Base-by-base conservation (phyloP, 2,888 invertebrate genomes). In the Invenusta paracnida region DNA sequence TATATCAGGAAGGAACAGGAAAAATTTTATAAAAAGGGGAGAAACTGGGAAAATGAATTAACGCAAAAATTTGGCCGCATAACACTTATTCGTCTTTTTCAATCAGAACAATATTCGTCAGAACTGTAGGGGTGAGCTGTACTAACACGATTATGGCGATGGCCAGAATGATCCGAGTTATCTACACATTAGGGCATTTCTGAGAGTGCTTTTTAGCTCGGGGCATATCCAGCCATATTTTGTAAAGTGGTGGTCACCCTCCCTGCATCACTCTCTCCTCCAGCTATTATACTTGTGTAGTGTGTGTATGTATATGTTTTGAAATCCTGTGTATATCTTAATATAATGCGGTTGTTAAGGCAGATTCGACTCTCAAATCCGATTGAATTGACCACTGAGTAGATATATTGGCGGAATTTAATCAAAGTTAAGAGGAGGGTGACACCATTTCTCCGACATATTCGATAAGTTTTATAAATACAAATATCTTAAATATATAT, bases 401-500 rank as follows among this genome's bases (percentile, higher is more conserved):
- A n/a, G n/a, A n/a, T n/a, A 73, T 73, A 73, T 73, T 23, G 23
- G 11, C 73, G 25, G 23, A 73, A 73, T 73, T 73, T 73, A 73
- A 73, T 73, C 73, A 73, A 23, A 73, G 73, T 73, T 73, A 73
- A 73, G 73, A 73, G 73, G 73, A 5, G n/a, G n/a, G n/a, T n/a
- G n/a, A n/a, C n/a, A n/a, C n/a, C n/a, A n/a, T n/a, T n/a, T n/a
- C n/a, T n/a, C n/a, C n/a, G n/a, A n/a, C n/a, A n/a, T n/a, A n/a
- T n/a, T n/a, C n/a, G n/a, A n/a, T n/a, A n/a, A n/a, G n/a, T n/a
- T n/a, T n/a, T n/a, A n/a, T n/a, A n/a, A n/a, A n/a, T n/a, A n/a
- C n/a, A n/a, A n/a, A n/a, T n/a, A n/a, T n/a, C n/a, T n/a, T n/a
- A n/a, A n/a, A n/a, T n/a, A n/a, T n/a, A n/a, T n/a, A n/a, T n/a